Conservation (phyloP, 2,888 invertebrate genomes). For the Carabus problematicus region DNA sequence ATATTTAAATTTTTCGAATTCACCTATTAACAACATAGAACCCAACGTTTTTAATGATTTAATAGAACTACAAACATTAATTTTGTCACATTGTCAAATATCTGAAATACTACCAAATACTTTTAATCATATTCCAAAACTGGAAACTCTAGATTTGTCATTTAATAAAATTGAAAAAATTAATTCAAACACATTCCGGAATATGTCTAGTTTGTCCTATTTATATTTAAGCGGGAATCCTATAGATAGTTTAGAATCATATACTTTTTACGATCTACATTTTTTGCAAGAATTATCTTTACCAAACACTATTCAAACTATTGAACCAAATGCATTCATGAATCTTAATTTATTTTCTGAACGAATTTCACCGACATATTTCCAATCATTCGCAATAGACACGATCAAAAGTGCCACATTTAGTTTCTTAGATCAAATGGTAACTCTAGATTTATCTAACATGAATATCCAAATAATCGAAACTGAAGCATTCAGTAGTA, state of each 20-base stretch:
- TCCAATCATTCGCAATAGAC: slow-evolving; percentile 18
- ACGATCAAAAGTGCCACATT: slow-evolving; percentile 22
- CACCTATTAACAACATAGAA: slow-evolving; percentile 13
- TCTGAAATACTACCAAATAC: not conserved
- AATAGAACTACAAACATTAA: slow-evolving; percentile 20
- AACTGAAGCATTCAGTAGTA: slow-evolving; percentile 19
- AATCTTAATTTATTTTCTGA: not conserved
- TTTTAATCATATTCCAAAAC: slow-evolving; percentile 8
- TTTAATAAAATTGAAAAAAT: slow-evolving; percentile 25
- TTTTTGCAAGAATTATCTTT: slow-evolving; percentile 13
- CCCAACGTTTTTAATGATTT: slow-evolving; percentile 19
- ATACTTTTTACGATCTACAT: slow-evolving; percentile 19
- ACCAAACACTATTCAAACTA: slow-evolving; percentile 17
- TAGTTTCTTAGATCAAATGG: slow-evolving; percentile 11
- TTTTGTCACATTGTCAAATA: slow-evolving; percentile 19
- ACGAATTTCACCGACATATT: not conserved
- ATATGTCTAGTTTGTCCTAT: slow-evolving; percentile 14
- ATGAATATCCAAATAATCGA: slow-evolving; percentile 17
- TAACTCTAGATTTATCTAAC: not conserved
- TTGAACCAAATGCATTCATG: slow-evolving; percentile 32
- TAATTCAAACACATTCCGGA: slow-evolving; percentile 12
- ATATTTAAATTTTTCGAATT: slow-evolving; percentile 23
- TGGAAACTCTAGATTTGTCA: slow-evolving; percentile 29
- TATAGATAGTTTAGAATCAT: slow-evolving; percentile 21
- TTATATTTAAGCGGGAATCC: slow-evolving; percentile 17